Evolutionary conservation across 2,113 vertebrate species (phyloP).

Genomic region (Rhabdomys dilectus): DNA sequence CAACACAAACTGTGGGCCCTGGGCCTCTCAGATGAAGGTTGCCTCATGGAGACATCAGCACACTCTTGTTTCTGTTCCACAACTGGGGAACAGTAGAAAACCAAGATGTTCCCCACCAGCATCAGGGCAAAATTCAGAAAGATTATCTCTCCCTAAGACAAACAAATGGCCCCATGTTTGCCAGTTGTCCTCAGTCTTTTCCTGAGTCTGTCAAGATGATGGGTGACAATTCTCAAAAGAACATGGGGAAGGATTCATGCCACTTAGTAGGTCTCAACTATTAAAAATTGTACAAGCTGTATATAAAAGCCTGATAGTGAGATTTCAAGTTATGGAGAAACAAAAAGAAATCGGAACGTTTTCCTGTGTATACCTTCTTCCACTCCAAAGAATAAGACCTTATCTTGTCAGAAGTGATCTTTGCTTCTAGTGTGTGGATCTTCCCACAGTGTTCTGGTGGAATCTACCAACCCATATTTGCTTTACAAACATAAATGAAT

Average conservation of each 20-base stretch:
- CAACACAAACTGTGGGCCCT: neutral
- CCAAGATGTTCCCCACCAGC: neutral
- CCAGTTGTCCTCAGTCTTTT: neutral
- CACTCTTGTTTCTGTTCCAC: neutral
- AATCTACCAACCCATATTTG: neutral
- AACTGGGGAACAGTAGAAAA: neutral
- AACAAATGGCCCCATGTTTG: neutral
- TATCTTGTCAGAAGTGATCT: neutral
- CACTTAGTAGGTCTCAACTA: neutral
- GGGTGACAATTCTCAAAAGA: conserved; percentile 30
- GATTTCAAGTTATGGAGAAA: neutral
- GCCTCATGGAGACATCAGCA: neutral
- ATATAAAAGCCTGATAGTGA: conserved; percentile 4
- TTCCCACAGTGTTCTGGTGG: neutral
- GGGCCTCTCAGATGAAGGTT: neutral
- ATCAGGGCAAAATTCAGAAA: conserved; percentile 39
- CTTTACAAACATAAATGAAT: neutral
- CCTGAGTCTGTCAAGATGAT: neutral
- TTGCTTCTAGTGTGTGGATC: neutral
- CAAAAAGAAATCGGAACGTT: neutral
- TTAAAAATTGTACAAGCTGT: neutral
- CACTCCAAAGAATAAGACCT: neutral
- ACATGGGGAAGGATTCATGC: neutral
- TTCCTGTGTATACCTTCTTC: neutral
- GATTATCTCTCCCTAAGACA: neutral